These are phyloP conservation scores for Chrysolina americana DNA, from an alignment of 2,888 invertebrate genomes.

Conservation along the genomic window DNA sequence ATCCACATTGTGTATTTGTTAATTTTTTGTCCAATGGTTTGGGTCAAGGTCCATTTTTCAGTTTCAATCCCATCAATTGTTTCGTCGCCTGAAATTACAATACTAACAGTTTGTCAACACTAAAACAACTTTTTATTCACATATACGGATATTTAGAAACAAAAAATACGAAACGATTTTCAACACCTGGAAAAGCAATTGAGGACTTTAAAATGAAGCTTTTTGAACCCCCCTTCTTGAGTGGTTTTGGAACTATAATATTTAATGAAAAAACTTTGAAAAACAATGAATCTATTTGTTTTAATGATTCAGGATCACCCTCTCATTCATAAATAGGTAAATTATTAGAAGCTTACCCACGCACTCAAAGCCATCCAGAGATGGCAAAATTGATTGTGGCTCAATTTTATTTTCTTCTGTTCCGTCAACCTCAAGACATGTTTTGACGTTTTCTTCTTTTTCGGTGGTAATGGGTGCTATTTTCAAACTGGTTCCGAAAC, in stretches of 20 bases:
- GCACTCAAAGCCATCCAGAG: conserved; percentile 78
- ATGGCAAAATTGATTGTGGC: conserved; percentile 87
- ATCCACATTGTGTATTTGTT: conserved; percentile 94
- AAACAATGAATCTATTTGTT: no score
- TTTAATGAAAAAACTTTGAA: no score
- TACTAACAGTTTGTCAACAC: no score
- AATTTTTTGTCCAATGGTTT: conserved; percentile 82
- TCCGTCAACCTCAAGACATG: conserved; percentile 90
- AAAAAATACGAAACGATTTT: no score
- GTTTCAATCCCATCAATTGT: conserved; percentile 80
- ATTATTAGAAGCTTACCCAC: background rate
- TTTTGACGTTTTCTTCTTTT: conserved; percentile 77
- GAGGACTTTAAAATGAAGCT: no score
- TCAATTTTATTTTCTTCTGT: conserved; percentile 73
- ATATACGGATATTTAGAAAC: no score
- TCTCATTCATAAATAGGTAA: no score
- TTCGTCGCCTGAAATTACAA: conserved; percentile 72
- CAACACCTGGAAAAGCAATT: no score
- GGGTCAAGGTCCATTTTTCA: conserved; percentile 84
- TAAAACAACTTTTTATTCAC: no score
- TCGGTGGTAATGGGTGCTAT: conserved; percentile 90
- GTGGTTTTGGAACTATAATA: no score
- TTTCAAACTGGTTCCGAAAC: conserved; percentile 83
- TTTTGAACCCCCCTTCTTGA: no score
- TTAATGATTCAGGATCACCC: no score